Base-by-base conservation (phyloP, 23 tunicate species). In the Clavelina lepadiformis region DNA sequence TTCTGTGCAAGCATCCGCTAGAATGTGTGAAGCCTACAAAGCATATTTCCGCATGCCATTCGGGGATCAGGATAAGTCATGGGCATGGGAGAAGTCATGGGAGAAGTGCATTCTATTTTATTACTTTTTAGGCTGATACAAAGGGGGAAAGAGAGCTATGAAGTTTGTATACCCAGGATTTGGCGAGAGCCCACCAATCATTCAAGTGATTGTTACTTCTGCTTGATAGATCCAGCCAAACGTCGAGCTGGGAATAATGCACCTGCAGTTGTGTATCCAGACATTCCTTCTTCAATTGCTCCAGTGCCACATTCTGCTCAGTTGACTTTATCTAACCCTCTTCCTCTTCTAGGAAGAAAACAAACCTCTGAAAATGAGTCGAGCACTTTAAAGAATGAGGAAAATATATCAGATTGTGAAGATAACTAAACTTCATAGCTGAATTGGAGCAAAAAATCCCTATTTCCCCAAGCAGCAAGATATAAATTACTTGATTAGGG, bases 401-500 rank as follows among this genome's bases (percentile, higher is more conserved):
- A 35, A 63, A 27, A 23, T 63, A 36, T 33, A 35, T 63, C 51
- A 8, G 24, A 35, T 63, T n/a, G n/a, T n/a, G n/a, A n/a, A n/a
- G n/a, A n/a, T n/a, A n/a, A n/a, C n/a, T n/a, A n/a, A n/a, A n/a
- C n/a, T n/a, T n/a, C n/a, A n/a, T n/a, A n/a, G n/a, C n/a, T n/a
- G n/a, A n/a, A n/a, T n/a, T n/a, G n/a, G n/a, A n/a, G n/a, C n/a
- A n/a, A n/a, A n/a, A n/a, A n/a, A n/a, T n/a, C n/a, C n/a, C n/a
- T n/a, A 63, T 63, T 63, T 63, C 38, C 51, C 51, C 69, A 35
- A 63, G 50, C 49, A 63, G 51, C 69, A 63, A 35, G 69, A 63
- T 63, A 63, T 63, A 27, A 63, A 63, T 63, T 50, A 63, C 51
- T 63, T 35, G 69, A 36, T 63, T 63, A 63, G 49, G 27, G 51